Evolutionary conservation across 2,113 vertebrate species (phyloP), one percentile per base, ranked within the genome.

Genomic region (Numenius arquata): DNA sequence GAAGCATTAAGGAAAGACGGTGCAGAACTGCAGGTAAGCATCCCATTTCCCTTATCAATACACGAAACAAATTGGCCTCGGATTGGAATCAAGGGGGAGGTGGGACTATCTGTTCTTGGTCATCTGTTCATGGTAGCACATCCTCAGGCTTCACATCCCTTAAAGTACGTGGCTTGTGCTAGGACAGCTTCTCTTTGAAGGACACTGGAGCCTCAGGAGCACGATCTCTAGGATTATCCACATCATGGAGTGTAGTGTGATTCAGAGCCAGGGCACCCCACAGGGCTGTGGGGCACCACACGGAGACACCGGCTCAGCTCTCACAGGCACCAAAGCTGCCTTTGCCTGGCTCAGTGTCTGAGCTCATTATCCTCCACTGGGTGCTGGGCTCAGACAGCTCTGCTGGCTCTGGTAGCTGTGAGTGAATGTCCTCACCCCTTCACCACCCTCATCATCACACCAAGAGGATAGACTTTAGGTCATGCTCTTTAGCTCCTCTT

Each of bases 101-200:
- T 32, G 36, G 30, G 11, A 81, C 5, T 20, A 61, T 38, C 36
- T 62, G 30, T 41, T 77, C 76, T 89, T 43, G 56, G 45, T 66
- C 38, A 77, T 58, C 67, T 83, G 88, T 70, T 90, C 27, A 52
- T 1, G 4, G 30, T 14, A 75, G 83, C 76, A 75, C 29, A 38
- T n/a, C 38, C 16, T 65, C 65, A 71, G 27, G 66, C 36, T 93
- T 77, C 65, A 71, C 27, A 72, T 47, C 55, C 82, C 58, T 61
- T 77, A 26, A 50, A n/a, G n/a, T 4, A 58, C 0, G 0, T 47
- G 22, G 41, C 3, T 85, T 15, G 3, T 47, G 52, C 66, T 58
- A 73, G 26, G 36, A 77, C 38, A 95, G 66, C 15, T 85, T 85
- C 68, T 66, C n/a, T 88, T 67, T 47, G 79, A 76, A 90, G 32